A percentile compares a stretch with the other conserved stretches of the same genome.
These are phyloP conservation scores for Psittacula derbiana DNA, from an alignment of 2,797 vertebrate genomes.

Conservation along the genomic window DNA sequence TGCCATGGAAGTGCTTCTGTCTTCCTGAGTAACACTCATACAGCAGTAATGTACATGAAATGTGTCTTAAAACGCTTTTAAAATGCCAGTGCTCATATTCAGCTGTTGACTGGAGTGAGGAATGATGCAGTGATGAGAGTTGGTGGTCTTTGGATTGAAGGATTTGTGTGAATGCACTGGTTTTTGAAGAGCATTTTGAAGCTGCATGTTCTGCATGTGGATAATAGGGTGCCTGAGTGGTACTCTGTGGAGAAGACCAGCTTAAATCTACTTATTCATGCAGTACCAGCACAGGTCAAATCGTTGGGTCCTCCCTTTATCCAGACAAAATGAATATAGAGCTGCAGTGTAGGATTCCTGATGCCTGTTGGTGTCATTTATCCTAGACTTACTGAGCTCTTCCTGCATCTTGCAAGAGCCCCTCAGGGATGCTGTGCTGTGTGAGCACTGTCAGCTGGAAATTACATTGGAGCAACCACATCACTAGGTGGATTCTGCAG, in stretches of 20 bases:
- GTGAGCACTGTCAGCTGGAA: background rate
- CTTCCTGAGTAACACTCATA: background rate
- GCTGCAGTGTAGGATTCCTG: background rate
- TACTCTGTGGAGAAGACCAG: background rate
- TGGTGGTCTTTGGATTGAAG: background rate
- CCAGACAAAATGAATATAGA: background rate
- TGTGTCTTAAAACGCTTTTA: background rate
- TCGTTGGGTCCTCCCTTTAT: background rate
- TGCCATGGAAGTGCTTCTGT: background rate
- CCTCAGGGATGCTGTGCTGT: background rate
- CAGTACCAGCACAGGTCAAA: background rate
- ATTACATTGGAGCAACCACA: background rate
- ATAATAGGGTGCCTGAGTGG: background rate
- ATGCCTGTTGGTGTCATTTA: background rate
- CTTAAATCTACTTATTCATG: background rate
- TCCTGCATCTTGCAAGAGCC: background rate
- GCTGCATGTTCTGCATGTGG: rapidly evolving
- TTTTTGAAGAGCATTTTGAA: background rate
- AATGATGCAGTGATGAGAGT: background rate
- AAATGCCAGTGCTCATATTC: background rate
- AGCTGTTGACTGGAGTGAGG: background rate
- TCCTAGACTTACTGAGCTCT: background rate
- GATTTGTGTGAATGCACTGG: background rate
- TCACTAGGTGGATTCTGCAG: background rate
- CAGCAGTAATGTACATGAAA: background rate